Percentiles rank a stretch among this genome's conserved stretches.
phyloP scores from a whole-genome alignment of 2,797 vertebrate genomes.

The Ammospiza maritima region DNA sequence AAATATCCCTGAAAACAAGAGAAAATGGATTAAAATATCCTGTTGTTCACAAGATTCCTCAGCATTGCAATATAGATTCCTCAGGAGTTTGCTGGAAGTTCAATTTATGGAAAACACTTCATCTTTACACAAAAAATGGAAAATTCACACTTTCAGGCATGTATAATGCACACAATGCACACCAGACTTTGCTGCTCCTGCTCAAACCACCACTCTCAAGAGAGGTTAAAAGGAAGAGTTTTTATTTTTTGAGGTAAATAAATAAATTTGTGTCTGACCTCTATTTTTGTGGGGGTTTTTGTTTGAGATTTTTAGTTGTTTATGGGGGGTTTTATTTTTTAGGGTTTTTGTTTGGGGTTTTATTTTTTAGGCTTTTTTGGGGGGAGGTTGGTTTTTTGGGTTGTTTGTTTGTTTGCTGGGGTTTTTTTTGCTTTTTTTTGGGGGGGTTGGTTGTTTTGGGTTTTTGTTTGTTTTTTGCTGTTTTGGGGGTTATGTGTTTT shows the following conservation, averaged over 20 bases:
- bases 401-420: too few species aligned
- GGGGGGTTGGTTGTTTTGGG: neutral
- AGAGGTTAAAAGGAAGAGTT: neutral
- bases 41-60: neutral
- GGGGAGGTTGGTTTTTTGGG: too few species aligned
- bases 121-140: too few species aligned
- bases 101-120: neutral
- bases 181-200: neutral
- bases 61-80: rapidly evolving
- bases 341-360: neutral
- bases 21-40: neutral
- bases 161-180: rapidly evolving
- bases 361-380: too few species aligned
- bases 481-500: too few species aligned
- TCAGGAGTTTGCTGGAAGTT: neutral
- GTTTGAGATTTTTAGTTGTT: neutral
- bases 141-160: neutral
- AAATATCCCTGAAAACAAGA: slow-evolving; percentile 91
- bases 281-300: neutral
- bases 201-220: neutral
- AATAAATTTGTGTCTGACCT: neutral
- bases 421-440: neutral
- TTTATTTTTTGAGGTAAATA: neutral
- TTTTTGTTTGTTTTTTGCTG: too few species aligned
- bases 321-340: too few species aligned